These are phyloP conservation scores for Andrena flavipes DNA, from an alignment of 2,888 invertebrate species.

Conservation along the genomic window DNA sequence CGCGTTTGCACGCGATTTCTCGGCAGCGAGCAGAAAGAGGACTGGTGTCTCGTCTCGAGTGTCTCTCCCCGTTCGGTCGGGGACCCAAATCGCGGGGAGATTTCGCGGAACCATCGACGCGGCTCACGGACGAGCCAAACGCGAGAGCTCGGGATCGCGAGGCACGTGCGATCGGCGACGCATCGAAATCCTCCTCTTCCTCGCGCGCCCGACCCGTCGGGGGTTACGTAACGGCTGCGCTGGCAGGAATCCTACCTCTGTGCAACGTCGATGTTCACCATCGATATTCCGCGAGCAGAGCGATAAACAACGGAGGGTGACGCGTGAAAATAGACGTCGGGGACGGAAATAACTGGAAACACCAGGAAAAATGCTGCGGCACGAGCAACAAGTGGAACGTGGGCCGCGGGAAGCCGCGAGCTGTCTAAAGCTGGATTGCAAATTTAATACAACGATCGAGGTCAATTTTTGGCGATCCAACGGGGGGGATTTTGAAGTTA, in stretches of 20 bases:
- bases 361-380: conserved; percentile 2
- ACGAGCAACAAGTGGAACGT: conserved; percentile 7
- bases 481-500: background rate
- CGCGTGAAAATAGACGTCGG: background rate
- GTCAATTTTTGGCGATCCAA: background rate
- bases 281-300: conserved; percentile 2
- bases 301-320: background rate
- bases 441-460: background rate
- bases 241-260: conserved; percentile 34
- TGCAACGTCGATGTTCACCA: conserved; percentile 13
- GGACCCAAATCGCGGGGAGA: conserved; percentile 29
- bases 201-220: conserved; percentile 6
- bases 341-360: conserved; percentile 6
- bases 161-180: conserved; percentile 54
- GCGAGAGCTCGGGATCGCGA: conserved; percentile 50
- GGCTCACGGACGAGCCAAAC: conserved; percentile 41
- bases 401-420: too few relatives aligned
- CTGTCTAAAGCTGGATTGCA: background rate
- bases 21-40: background rate
- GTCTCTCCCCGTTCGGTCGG: background rate
- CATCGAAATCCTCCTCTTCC: conserved; percentile 51
- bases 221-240: conserved; percentile 47
- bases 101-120: conserved; percentile 32
- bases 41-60: conserved; percentile 1
- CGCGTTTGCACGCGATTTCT: conserved; percentile 10